Percentiles rank a stretch among this genome's conserved stretches.
Evolutionary conservation across 2,113 vertebrate genomes (phyloP).

Genomic region (Lamprotornis superbus): DNA sequence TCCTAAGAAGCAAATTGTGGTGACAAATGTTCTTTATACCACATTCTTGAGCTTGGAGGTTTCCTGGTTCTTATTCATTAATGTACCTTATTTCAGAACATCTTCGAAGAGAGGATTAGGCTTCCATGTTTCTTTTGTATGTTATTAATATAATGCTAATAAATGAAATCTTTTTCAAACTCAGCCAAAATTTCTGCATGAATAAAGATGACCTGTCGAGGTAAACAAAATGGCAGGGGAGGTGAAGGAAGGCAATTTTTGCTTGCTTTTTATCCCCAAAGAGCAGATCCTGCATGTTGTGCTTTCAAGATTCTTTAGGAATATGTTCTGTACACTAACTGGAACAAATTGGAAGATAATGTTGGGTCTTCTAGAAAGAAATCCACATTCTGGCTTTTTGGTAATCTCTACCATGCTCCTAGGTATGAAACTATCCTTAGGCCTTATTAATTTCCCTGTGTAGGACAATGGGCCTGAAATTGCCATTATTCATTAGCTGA

Average conservation of each 20-base stretch:
- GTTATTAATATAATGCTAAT: background rate
- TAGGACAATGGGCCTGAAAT: constrained; percentile 4
- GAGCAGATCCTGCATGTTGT: background rate
- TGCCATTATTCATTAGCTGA: constrained; percentile 14
- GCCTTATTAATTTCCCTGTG: background rate
- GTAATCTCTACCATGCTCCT: background rate
- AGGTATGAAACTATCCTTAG: background rate
- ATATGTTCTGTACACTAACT: background rate
- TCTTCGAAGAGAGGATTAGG: background rate
- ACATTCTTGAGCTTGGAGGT: background rate
- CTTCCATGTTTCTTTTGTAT: background rate
- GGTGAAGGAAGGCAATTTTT: background rate
- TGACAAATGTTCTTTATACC: background rate
- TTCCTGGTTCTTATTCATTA: background rate
- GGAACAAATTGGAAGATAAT: background rate
- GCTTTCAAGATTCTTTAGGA: background rate
- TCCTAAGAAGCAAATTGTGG: background rate
- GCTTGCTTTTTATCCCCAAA: background rate
- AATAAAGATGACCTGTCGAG: background rate
- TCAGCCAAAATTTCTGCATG: background rate
- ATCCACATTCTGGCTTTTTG: background rate
- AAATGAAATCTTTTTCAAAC: background rate
- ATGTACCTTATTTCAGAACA: background rate
- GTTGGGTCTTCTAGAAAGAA: background rate
- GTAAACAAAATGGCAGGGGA: background rate